These are phyloP conservation scores for Verasper variegatus DNA, from an alignment of 2,113 vertebrate genomes.

Conservation along the genomic window DNA sequence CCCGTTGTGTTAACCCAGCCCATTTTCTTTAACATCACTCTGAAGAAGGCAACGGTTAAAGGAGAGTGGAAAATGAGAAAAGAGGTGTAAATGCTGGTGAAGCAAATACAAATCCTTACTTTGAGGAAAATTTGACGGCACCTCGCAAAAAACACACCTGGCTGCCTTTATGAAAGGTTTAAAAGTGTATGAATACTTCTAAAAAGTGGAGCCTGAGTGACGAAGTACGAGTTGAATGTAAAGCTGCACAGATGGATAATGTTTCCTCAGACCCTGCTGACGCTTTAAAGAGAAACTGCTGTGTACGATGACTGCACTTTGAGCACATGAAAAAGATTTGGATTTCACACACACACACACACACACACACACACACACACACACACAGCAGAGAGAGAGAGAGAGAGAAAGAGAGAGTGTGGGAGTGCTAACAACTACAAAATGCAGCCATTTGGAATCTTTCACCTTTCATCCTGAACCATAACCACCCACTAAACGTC, in stretches of 20 bases:
- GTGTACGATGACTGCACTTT: conserved; percentile 9
- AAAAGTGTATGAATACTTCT: neutral
- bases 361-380: too few relatives aligned
- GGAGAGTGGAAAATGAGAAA: conserved; percentile 3
- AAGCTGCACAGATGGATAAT: conserved; percentile 1
- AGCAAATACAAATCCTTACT: neutral
- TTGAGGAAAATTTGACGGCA: conserved; percentile 10
- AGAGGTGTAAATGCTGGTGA: conserved; percentile 8
- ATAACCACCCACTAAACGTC: conserved; percentile 29
- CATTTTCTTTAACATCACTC: conserved; percentile 55
- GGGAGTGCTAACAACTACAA: conserved; percentile 38
- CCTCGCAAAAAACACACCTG: neutral
- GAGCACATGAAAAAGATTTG: conserved; percentile 17
- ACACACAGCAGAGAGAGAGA: too few relatives aligned
- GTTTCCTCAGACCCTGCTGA: neutral
- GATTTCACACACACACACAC: too few relatives aligned
- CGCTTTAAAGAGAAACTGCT: neutral
- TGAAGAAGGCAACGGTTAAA: conserved; percentile 48
- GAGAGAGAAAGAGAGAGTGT: conserved; percentile 1
- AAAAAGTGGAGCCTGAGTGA: neutral
- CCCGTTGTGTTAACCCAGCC: conserved; percentile 44
- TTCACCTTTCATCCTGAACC: conserved; percentile 36
- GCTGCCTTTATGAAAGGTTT: neutral
- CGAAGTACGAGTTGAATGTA: neutral
- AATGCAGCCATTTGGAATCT: conserved; percentile 33